Base-by-base conservation (phyloP, 2,888 invertebrate genomes). In the Archips xylosteana region DNA sequence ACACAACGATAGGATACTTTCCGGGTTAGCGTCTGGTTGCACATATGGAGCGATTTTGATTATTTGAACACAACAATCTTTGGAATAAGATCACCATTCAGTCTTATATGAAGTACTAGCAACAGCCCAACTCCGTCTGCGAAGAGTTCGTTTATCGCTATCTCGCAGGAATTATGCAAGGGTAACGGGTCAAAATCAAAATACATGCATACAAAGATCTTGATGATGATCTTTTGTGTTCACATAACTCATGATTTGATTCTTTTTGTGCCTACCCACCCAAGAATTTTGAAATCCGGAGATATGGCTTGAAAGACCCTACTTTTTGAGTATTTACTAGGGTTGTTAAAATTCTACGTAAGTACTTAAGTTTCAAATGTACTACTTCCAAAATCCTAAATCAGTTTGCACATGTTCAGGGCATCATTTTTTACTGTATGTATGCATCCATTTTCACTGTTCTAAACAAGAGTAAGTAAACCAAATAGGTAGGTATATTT, bases 401-500 rank as follows among this genome's bases (percentile, higher is more conserved):
- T 49, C 4, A 49, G 45, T 39, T 6, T 39, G 39, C 39, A 4
- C 3, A 39, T 39, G 23, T 23, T 23, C 23, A 23, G 23, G 23
- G 23, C 12, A 12, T 9, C 8, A 54, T n/a, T 9, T 15, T 54
- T 45, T 45, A 45, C 23, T 8, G 8, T 8, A 23, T 8, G 15
- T 54, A 23, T 9, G 54, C 9, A 51, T 15, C 13, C 51, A 15
- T 51, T 15, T 51, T 13, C 6, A 54, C 54, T 49, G 8, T 54
- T 54, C 54, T 23, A 51, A 62, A 54, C 51, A 70, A 51, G 15
- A 70, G 39, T 39, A 70, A 70, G 62, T 63, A 62, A n/a, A 23
- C 23, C 13, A 47, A 34, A 39, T 39, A 39, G 39, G 39, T 23
- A 23, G 23, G 23, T 23, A 72, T 82, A 72, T 82, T 82, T 81